A percentile compares a stretch with the other conserved stretches of the same genome.
Evolutionary conservation across 2,888 invertebrate genomes (phyloP).

Genomic region (Yponomeuta plumbellus): DNA sequence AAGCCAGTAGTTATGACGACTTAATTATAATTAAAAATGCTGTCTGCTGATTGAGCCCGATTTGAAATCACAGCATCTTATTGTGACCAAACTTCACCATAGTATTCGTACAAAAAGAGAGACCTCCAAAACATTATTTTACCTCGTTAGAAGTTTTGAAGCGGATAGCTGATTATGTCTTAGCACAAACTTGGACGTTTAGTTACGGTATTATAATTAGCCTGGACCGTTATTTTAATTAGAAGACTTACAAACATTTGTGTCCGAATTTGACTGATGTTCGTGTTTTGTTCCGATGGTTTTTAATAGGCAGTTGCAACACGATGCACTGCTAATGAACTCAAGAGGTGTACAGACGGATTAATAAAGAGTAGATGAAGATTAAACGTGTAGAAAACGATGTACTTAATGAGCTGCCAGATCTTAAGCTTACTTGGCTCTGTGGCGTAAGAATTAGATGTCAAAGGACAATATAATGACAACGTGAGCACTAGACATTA

Average conservation of each 20-base stretch:
- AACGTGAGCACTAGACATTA: too few species aligned
- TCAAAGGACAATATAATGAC: too few species aligned
- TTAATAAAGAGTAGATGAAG: too few species aligned
- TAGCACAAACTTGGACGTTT: not conserved
- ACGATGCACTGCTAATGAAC: not conserved
- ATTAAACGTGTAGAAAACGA: not conserved
- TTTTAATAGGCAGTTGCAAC: not conserved
- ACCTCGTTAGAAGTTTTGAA: not conserved
- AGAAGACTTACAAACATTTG: not conserved
- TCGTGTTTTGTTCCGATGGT: not conserved
- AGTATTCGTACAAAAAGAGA: not conserved
- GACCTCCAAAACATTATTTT: not conserved
- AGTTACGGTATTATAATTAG: not conserved
- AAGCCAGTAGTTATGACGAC: not conserved
- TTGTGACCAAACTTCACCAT: not conserved
- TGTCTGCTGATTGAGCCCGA: not conserved
- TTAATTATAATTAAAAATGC: not conserved
- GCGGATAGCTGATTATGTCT: not conserved
- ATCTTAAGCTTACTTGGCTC: too few species aligned
- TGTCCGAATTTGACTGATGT: not conserved
- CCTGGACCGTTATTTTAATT: conserved; percentile 1
- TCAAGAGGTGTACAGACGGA: not conserved
- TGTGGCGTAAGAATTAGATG: too few species aligned
- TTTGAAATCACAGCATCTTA: not conserved
- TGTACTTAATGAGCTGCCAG: too few species aligned